Evolutionary conservation across 2,888 invertebrate genomes (phyloP), one percentile per base, ranked within the genome.

Genomic region (Ichneumon xanthorius): DNA sequence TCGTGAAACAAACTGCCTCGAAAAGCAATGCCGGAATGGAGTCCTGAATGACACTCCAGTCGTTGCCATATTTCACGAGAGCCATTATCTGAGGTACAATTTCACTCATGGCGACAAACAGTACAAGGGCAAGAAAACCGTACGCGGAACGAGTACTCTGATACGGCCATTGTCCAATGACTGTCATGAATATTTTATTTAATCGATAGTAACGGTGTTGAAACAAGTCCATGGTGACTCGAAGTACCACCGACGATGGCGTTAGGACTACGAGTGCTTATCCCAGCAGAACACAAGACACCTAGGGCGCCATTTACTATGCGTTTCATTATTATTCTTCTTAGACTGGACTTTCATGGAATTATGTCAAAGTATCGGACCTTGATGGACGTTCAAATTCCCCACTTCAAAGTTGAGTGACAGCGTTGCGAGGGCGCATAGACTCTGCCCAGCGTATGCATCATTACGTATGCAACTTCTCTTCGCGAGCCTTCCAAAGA

Each of bases 151-250:
- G 58, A 63, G 16, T 67, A 11, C 22, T 73, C 68, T 80, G 80
- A 68, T 73, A 80, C 2, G 80, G 80, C 80, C 80, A 80, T 67
- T 73, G 73, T 19, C 80, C 80, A 33, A 73, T 68, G n/a, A 53
- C 19, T 14, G 30, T 58, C 73, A 80, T 53, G 14, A 75, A 80
- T 0, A 26, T 45, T 80, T 67, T 45, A 68, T 73, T 80, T n/a
- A 80, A 40, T 58, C 55, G 75, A 14, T 80, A 80, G 68, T 80
- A 80, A 33, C 55, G 80, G 58, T 30, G 30, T 22, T 48, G 26
- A 30, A 65, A 50, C 19, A 73, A 73, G 58, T 75, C 80, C 73
- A 75, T 75, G n/a, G 37, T 55, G 4, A 16, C 45, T 58, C 72
- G 55, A 67, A 30, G 30, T n/a, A 40, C 37, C 73, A n/a, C 45